Evolutionary conservation across 2,888 invertebrate species (phyloP), one percentile per base, ranked within the genome.

Genomic region (Cephus pygmeus): DNA sequence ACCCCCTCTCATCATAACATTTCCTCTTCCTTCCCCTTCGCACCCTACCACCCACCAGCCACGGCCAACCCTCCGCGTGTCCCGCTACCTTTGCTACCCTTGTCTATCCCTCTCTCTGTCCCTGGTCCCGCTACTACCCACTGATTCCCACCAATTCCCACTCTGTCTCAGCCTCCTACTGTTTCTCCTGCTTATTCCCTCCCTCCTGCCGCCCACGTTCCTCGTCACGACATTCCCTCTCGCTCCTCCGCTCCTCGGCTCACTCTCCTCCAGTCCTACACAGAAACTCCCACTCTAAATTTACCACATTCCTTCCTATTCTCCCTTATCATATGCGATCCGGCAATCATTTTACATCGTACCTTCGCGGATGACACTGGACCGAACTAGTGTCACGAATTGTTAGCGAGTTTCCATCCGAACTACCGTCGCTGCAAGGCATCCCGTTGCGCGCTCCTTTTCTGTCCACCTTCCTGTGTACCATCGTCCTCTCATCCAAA

Each of bases 171-270:
- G 40, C 75, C 79, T 76, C 73, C 77, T 69, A 15, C 56, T 35
- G 15, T 31, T 31, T 35, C 31, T 69, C 69, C 73, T 56, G 36
- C 31, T 34, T 73, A 34, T 69, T 76, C 77, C 76, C 40, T 6
- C 56, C 71, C 75, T 56, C 40, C 77, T 12, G 34, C 56, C 69
- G 78, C 40, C 78, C 56, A 80, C 78, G 73, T 68, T 68, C 71
- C 73, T 33, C 68, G 40, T 40, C 78, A 71, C 77, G 74, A 76
- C 73, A 76, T 76, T 69, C 75, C 69, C 77, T 80, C 78, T 82
- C 33, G 12, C 73, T 75, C 77, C 69, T 36, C 12, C 31, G 31
- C 69, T 33, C 30, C 30, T 30, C 71, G 40, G 6, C 40, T 9
- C 56, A 9, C 23, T 23, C 56, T 9, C 56, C 56, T 40, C 40